Evolutionary conservation across 2,888 invertebrate species (phyloP).

Genomic region (Ormia ochracea): DNA sequence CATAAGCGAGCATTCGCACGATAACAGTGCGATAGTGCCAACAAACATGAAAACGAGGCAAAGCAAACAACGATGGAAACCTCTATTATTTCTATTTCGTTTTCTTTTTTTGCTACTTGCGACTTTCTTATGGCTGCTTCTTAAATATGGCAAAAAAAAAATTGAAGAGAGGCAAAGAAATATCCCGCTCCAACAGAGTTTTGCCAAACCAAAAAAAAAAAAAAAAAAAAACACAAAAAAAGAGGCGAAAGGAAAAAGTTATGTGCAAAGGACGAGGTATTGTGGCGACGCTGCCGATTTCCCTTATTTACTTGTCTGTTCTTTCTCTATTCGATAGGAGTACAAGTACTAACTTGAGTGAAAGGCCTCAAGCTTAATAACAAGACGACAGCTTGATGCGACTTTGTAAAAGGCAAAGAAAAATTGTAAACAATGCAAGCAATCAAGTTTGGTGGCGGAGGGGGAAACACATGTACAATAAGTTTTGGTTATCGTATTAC

Average conservation of each 20-base stretch:
- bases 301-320: neutral
- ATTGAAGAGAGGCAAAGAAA: slow-evolving; percentile 10
- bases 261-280: slow-evolving; percentile 21
- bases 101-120: neutral
- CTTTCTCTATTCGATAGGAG: slow-evolving; percentile 29
- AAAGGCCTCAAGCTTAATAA: slow-evolving; percentile 55
- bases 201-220: neutral
- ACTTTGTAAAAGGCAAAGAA: slow-evolving; percentile 33
- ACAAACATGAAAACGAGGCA: slow-evolving; percentile 64
- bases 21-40: slow-evolving; percentile 73
- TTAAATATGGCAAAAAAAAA: slow-evolving; percentile 13
- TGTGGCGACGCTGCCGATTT: slow-evolving; percentile 3
- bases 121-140: neutral
- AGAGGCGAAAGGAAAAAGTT: neutral
- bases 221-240: too few species aligned
- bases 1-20: slow-evolving; percentile 67
- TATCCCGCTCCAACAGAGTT: slow-evolving; percentile 16
- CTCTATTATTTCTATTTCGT: slow-evolving; percentile 27
- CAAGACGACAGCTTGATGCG: slow-evolving; percentile 57
- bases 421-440: slow-evolving; percentile 1
- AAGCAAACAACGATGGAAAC: slow-evolving; percentile 37
- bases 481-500: slow-evolving; percentile 45
- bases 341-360: slow-evolving; percentile 51
- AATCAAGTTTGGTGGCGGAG: slow-evolving; percentile 11
- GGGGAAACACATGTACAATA: slow-evolving; percentile 28